Base-by-base conservation (phyloP, 2,113 vertebrate species). In the Ciconia maguari region DNA sequence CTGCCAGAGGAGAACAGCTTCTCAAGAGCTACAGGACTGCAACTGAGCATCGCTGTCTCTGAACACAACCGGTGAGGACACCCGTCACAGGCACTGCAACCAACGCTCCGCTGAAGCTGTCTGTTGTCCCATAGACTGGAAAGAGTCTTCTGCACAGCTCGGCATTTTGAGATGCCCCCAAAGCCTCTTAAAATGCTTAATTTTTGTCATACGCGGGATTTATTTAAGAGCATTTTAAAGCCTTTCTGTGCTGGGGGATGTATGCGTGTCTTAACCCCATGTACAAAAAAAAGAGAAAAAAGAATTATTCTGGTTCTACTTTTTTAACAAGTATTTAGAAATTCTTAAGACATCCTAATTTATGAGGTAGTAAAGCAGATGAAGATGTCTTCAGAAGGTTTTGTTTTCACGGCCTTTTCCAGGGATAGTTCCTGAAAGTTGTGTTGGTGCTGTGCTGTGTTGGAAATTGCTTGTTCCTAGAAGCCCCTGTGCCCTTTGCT, bases 101-200 rank as follows among this genome's bases (percentile, higher is more conserved):
- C 30, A 62, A 9, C 0, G 0, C 20, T 72, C n/a, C 4, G 1
- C 60, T n/a, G 54, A 74, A 61, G 41, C 44, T 42, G 7, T 24
- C 25, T 42, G 22, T 38, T 61, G 9, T 30, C 76, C n/a, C 5
- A 11, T 7, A n/a, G 58, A 29, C 29, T 54, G 13, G 27, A 60
- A 42, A 75, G 34, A 42, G 42, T 54, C 32, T 85, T 88, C 36
- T 66, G 13, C 20, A 6, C 0, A 0, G 61, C 27, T 70, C 6
- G 0, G 58, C 54, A 27, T 91, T 91, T 66, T 76, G 52, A 91
- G 72, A n/a, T 69, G 22, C 13, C 10, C 11, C 34, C 75, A n/a
- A 75, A 91, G 42, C 12, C 3, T 83, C n/a, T 80, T 83, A 34
- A 68, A 65, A 49, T 75, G 14, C 5, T 66, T 71, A 13, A 7